Evolutionary conservation across 2,113 vertebrate genomes (phyloP).

Genomic region (Zapornia atra): DNA sequence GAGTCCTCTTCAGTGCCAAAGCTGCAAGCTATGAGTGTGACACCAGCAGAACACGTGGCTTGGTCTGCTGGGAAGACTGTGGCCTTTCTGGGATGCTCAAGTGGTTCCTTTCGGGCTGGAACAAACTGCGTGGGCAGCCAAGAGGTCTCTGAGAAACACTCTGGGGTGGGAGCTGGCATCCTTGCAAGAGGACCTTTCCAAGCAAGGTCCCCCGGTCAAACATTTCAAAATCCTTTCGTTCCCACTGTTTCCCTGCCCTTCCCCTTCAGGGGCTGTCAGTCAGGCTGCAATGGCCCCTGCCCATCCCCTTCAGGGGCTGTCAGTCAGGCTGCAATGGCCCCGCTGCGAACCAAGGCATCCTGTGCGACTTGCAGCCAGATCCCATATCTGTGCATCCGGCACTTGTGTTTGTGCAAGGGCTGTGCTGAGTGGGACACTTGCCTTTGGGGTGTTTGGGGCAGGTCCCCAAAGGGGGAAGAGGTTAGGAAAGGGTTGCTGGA

Average conservation of each 20-base stretch:
- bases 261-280: slow-evolving; percentile 10
- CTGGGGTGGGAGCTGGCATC: neutral
- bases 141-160: neutral
- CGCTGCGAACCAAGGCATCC: neutral
- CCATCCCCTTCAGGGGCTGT: neutral
- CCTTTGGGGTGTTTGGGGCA: neutral
- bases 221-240: slow-evolving; percentile 23
- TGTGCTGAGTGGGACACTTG: accelerated
- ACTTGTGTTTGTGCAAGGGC: accelerated
- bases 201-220: neutral
- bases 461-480: neutral
- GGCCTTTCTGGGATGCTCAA: slow-evolving; percentile 37
- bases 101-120: slow-evolving; percentile 37
- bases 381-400: neutral
- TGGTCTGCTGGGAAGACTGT: neutral
- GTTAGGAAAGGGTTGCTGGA: neutral
- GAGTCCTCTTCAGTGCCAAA: neutral
- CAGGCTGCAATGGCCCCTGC: neutral
- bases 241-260: slow-evolving; percentile 21
- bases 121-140: slow-evolving; percentile 15
- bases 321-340: neutral
- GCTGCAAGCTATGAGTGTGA: neutral
- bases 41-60: neutral
- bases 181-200: slow-evolving; percentile 1
- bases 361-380: neutral